phyloP scores from a whole-genome alignment of 2,797 vertebrate genomes.

The Coccyzus lansbergi region DNA sequence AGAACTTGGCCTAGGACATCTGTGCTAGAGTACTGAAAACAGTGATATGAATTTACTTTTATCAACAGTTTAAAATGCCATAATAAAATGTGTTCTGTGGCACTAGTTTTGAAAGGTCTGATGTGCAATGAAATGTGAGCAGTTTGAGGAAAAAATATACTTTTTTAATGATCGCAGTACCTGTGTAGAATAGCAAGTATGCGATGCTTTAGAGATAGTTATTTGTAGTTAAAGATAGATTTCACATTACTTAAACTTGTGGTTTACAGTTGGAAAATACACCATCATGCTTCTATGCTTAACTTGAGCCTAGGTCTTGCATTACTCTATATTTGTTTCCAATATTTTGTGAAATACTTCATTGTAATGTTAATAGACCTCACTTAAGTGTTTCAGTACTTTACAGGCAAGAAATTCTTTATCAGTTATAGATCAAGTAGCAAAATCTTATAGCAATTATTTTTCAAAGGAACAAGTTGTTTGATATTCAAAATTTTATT shows the following conservation, averaged over 20 bases:
- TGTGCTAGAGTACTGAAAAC: neutral
- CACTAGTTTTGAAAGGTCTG: conserved; percentile 17
- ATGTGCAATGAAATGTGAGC: conserved; percentile 13
- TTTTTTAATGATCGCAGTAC: neutral
- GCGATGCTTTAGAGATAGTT: neutral
- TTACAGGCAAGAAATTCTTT: neutral
- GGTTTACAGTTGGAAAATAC: neutral
- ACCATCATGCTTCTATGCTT: neutral
- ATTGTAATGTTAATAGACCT: neutral
- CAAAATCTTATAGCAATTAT: neutral
- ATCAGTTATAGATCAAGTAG: neutral
- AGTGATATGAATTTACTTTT: conserved; percentile 17
- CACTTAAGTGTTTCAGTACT: neutral
- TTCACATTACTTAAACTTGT: neutral
- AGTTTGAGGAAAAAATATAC: neutral
- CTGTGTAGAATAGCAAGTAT: neutral
- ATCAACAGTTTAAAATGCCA: conserved; percentile 17
- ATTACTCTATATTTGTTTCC: conserved; percentile 12
- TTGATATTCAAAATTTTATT: conserved; percentile 32
- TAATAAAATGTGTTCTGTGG: neutral
- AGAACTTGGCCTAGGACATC: conserved; percentile 32
- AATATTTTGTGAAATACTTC: neutral
- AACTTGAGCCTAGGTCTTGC: neutral
- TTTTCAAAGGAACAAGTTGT: conserved; percentile 11
- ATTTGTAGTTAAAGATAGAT: neutral